Evolutionary conservation across 1,140 invertebrate genomes (phyloP), one percentile per base, ranked within the genome.

Genomic region (Nylanderia fulva): DNA sequence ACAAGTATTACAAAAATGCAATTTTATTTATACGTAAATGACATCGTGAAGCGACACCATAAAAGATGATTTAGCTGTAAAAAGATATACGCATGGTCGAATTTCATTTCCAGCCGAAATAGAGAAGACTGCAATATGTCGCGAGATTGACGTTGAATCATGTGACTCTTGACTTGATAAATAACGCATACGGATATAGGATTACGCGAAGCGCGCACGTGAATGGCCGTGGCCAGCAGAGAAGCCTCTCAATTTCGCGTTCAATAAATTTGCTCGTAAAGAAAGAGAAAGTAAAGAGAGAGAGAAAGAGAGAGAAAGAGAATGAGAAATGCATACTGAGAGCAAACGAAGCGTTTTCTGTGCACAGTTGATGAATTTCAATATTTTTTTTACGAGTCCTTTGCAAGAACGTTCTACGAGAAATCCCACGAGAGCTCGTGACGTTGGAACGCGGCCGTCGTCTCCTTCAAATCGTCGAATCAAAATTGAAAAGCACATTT

Each of bases 301-400:
- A 36, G 29, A 60, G 18, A 66, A 54, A 63, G 13, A 21, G 61
- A 74, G 84, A 88, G 75, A 88, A 45, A 36, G 29, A 60, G 18
- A 66, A 54, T 52, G 13, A 66, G 45, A 9, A 58, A 74, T 15
- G 58, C 52, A 56, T n/a, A 42, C 60, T 42, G 48, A 0, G n/a
- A 52, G 75, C 85, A 58, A 84, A 83, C 61, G 83, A 54, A 86
- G 48, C 36, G 52, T 42, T 80, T 77, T 66, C 45, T 45, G 52
- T 60, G 36, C n/a, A 58, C 66, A 64, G 76, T 86, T 86, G 87
- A 89, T 86, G 87, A 89, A 88, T 86, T 89, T 89, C 87, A 84
- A 88, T 88, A 74, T 86, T 89, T 88, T 79, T 85, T 89, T 89
- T 86, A 88, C 86, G 84, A 33, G 72, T 74, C 29, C 36, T 77